Evolutionary conservation across 1,140 invertebrate species (phyloP).

Genomic region (Macrotrachela quadricornifera): DNA sequence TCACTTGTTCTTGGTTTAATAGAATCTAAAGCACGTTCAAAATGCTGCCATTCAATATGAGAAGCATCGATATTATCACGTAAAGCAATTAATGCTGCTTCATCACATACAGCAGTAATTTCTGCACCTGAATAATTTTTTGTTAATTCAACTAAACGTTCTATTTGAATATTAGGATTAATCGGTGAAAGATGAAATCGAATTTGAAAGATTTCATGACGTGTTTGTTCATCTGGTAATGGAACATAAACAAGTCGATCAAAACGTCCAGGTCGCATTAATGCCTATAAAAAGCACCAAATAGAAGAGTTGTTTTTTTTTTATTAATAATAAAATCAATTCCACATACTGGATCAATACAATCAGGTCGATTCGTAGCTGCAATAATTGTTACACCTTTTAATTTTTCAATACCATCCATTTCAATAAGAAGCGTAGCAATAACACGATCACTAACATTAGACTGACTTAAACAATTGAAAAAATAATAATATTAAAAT

Average conservation of each 20-base stretch:
- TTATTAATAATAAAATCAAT: neutral
- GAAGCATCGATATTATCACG: slow-evolving; percentile 39
- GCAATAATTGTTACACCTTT: slow-evolving; percentile 69
- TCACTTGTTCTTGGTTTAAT: slow-evolving; percentile 5
- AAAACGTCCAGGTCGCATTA: slow-evolving; percentile 63
- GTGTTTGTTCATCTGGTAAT: slow-evolving; percentile 46
- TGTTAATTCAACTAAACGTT: slow-evolving; percentile 40
- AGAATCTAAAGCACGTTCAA: slow-evolving; percentile 3
- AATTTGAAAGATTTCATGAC: slow-evolving; percentile 45
- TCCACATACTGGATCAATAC: slow-evolving; percentile 59
- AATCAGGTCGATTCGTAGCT: slow-evolving; percentile 83
- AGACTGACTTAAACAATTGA: neutral
- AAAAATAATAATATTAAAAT: too few relatives aligned
- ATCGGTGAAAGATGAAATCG: slow-evolving; percentile 41
- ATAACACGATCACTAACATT: slow-evolving; percentile 47
- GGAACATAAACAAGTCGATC: slow-evolving; percentile 68
- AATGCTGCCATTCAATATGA: neutral
- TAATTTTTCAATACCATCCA: slow-evolving; percentile 40
- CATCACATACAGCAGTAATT: slow-evolving; percentile 56
- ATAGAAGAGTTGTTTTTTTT: neutral
- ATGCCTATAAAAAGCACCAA: slow-evolving; percentile 35
- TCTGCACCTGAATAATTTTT: slow-evolving; percentile 66
- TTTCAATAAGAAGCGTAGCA: slow-evolving; percentile 62
- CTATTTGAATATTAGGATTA: slow-evolving; percentile 38
- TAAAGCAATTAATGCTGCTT: slow-evolving; percentile 56